A percentile compares a stretch with the other conserved stretches of the same genome.
These are phyloP conservation scores for Habropoda laboriosa DNA, from an alignment of 1,140 invertebrate genomes.

Conservation along the genomic window DNA sequence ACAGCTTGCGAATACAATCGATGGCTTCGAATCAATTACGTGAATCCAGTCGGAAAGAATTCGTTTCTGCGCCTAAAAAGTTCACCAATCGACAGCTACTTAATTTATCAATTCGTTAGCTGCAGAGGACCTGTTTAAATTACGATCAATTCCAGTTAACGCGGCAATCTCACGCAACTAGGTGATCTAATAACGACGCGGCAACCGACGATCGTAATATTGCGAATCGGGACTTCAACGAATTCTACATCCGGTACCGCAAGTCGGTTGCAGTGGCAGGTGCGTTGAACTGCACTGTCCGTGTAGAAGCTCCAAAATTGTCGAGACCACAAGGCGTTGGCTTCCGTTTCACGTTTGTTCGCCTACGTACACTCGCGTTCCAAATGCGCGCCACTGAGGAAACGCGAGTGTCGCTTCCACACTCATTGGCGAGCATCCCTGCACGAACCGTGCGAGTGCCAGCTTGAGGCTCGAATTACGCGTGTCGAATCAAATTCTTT, in stretches of 20 bases:
- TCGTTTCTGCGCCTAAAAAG: too few relatives aligned
- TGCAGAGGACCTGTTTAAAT: neutral
- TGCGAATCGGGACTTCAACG: constrained; percentile 38
- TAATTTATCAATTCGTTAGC: neutral
- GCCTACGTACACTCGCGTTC: neutral
- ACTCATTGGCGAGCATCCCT: neutral
- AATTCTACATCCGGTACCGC: constrained; percentile 42
- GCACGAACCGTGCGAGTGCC: neutral
- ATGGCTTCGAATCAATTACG: too few relatives aligned
- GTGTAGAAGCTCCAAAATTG: constrained; percentile 39
- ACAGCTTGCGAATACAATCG: too few relatives aligned
- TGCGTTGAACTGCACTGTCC: constrained; percentile 65
- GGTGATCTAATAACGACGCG: neutral
- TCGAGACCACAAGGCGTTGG: constrained; percentile 48
- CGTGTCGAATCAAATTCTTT: neutral
- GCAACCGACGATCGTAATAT: neutral
- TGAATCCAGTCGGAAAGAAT: too few relatives aligned
- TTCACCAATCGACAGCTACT: too few relatives aligned
- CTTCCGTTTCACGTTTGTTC: constrained; percentile 42
- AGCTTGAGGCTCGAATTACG: neutral
- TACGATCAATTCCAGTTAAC: neutral
- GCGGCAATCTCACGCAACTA: neutral
- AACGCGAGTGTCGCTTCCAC: neutral
- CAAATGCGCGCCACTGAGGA: neutral
- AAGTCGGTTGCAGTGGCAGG: constrained; percentile 50